Evolutionary conservation across 2,797 vertebrate genomes (phyloP).

Genomic region (Anolis apletophallus): DNA sequence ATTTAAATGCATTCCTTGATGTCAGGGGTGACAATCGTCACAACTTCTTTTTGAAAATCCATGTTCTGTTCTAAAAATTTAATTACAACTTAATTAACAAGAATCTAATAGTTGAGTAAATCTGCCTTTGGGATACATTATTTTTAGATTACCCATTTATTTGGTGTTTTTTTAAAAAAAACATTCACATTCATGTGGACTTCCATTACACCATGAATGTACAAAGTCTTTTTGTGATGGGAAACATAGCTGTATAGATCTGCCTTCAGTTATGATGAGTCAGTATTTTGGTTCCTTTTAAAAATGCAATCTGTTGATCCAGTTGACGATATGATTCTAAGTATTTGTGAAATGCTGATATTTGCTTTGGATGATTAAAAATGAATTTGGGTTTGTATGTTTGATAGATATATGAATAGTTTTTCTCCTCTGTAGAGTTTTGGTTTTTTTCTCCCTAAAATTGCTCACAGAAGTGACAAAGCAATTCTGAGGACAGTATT

Average conservation of each 20-base stretch:
- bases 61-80: background rate
- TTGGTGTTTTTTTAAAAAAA: background rate
- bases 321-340: background rate
- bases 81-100: no score
- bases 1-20: no score
- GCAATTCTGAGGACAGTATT: background rate
- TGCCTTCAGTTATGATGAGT: background rate
- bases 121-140: background rate
- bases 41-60: no score
- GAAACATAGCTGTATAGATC: background rate
- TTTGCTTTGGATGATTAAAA: background rate
- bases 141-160: background rate
- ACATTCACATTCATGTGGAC: background rate
- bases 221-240: background rate
- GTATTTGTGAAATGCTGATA: background rate
- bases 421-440: background rate
- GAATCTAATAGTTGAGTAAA: background rate
- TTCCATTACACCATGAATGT: background rate
- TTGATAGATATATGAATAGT: background rate
- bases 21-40: no score
- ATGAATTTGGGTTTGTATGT: background rate
- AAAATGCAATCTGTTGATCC: background rate
- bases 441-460: background rate
- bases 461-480: background rate
- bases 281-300: background rate